Base-by-base conservation (phyloP, 2,113 vertebrate genomes). In the Parus major region DNA sequence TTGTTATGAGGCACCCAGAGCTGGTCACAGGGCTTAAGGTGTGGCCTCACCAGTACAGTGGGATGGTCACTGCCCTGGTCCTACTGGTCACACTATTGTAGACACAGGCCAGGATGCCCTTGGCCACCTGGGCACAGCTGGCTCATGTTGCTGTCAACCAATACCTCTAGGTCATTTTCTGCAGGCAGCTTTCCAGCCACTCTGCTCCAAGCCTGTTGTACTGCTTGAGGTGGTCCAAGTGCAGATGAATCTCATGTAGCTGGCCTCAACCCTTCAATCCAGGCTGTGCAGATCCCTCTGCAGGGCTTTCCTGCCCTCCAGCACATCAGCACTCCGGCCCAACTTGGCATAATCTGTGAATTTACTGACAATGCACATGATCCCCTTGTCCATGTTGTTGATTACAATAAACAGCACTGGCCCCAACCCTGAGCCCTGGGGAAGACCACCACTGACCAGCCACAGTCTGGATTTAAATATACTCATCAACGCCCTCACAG, bases 111-210 rank as follows among this genome's bases (percentile, higher is more conserved):
- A 53, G 52, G 36, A 29, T 89, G 39, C 11, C 13, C 2, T 5
- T 68, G 24, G 27, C 42, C 31, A 9, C 12, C 6, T 72, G 36
- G 25, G 11, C 35, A 36, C 66, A 23, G 11, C 22, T 72, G 57
- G 9, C 15, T 80, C 18, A 20, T 9, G 5, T 81, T 0, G 0
- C 25, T 50, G 21, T 20, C 15, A 27, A 1, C 9, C 31, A 50
- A 27, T 5, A 59, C 27, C 4, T 8, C 31, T 15, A 42, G 24
- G 42, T 65, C 19, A 8, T 57, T 84, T 73, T 47, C n/a, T 73
- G 10, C 8, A 9, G 31, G 27, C 68, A 57, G 18, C 27, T 65
- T 65, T 57, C 27, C 44, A 81, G 33, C 4, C 22, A 14, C 50
- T 27, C 29, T 65, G 5, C 33, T 42, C 9, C 44, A 23, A 33